Conservation (phyloP, 92 coral and sea anemone species). For the Epizoanthus stellaris region DNA sequence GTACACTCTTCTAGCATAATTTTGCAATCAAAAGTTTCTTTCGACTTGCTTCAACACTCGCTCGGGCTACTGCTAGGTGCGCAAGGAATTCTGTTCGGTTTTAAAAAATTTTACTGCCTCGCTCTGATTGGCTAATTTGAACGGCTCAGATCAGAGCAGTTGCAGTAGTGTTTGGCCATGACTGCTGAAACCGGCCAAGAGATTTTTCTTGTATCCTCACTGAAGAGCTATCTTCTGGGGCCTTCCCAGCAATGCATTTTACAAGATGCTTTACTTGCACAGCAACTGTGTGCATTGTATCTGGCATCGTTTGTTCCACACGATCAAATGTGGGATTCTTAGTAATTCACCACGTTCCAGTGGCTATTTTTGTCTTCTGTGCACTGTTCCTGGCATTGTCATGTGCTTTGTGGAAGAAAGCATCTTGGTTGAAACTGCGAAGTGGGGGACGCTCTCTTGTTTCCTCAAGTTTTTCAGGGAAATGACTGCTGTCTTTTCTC, state of each 20-base stretch:
- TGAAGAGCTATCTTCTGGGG: slow-evolving; percentile 43
- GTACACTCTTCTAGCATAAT: too few species aligned
- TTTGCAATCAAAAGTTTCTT: too few species aligned
- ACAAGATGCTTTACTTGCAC: slow-evolving; percentile 43
- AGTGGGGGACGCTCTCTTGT: slow-evolving; percentile 33
- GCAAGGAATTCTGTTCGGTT: too few species aligned
- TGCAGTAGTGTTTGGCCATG: slow-evolving; percentile 32
- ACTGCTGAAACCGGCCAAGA: slow-evolving; percentile 42
- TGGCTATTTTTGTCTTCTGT: slow-evolving; percentile 18
- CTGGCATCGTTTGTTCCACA: slow-evolving; percentile 39
- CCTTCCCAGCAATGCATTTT: slow-evolving; percentile 42
- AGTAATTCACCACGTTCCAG: slow-evolving; percentile 48
- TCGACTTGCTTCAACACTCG: too few species aligned
- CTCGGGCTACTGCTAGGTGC: too few species aligned
- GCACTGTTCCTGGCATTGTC: slow-evolving; percentile 30
- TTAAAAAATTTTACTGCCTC: too few species aligned
- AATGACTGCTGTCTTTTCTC: slow-evolving; percentile 39
- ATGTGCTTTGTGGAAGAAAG: slow-evolving; percentile 35
- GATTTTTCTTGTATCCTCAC: slow-evolving; percentile 44
- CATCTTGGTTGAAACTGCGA: slow-evolving; percentile 36
- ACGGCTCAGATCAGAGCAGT: too few species aligned
- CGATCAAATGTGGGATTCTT: slow-evolving; percentile 44
- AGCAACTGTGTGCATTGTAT: slow-evolving; percentile 58
- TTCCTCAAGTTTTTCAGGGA: slow-evolving; percentile 44
- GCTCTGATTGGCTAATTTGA: neutral